Base-by-base conservation (phyloP, 53 echinoderm and acorn worm genomes). In the Henricia sp. region DNA sequence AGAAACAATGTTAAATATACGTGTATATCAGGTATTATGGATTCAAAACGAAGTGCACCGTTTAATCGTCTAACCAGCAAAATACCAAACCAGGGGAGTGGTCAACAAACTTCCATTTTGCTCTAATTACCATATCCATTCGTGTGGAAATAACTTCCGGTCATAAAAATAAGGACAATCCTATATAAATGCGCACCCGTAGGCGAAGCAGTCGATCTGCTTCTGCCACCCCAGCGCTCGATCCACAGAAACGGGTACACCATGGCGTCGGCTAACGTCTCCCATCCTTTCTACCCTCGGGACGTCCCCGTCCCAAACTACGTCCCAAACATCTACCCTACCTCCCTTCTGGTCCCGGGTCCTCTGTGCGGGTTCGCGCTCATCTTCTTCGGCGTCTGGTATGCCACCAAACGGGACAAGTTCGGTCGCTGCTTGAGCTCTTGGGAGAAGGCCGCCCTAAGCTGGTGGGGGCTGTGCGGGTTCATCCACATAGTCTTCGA, bases 391-490 rank as follows among this genome's bases (percentile, higher is more conserved):
- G 50, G 39, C 4, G 55, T 82, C 3, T 92, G 92, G 82, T 27
- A 87, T n/a, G 20, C 68, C 46, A 70, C 74, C 21, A 52, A 67
- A 3, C 87, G 55, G 78, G 88, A 92, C 62, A 46, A 44, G 36
- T 71, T 67, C 16, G 85, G 88, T n/a, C 64, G 85, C 1, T 52
- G 21, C 0, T 66, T 94, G 5, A 63, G 70, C 14, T 0, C 64
- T 3, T 48, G 75, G 37, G 87, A 95, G 67, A 59, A 90, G 51
- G 58, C 87, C 4, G 70, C 90, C 6, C 84, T 95, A 78, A 66
- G 87, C 44, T 95, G 95, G 95, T 95, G 90, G 70, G 78, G 85
- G n/a, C 67, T 95, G 20, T 92, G 95, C 60, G 95, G 92, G 1
- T 78, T 87, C 53, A 95, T 92, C 24, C 95, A 95, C 55, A 39